A percentile compares a stretch with the other conserved stretches of the same genome.
Conservation (phyloP, 2,888 invertebrate genomes). For the Cartodere bifasciata region DNA sequence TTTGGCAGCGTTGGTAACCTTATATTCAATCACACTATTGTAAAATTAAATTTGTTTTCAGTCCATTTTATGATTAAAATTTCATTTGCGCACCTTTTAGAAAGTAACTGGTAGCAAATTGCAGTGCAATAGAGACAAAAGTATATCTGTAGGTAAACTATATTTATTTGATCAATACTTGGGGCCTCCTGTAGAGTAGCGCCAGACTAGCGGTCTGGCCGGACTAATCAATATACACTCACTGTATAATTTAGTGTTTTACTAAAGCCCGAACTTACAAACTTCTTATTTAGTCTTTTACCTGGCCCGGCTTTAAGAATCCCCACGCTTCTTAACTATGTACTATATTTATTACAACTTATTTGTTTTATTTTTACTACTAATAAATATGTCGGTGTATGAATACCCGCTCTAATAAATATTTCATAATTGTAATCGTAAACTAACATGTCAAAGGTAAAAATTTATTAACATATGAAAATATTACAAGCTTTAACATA, state of each 20-base stretch:
- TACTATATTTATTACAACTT: slow-evolving; percentile 30
- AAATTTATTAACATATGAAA: slow-evolving; percentile 23
- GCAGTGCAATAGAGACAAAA: too few species aligned
- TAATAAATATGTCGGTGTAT: slow-evolving; percentile 35
- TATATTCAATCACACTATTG: too few species aligned
- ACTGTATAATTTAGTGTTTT: slow-evolving; percentile 32
- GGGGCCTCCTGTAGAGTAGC: slow-evolving; percentile 32
- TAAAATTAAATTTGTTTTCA: too few species aligned
- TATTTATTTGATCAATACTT: slow-evolving; percentile 37
- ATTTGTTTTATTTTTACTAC: slow-evolving; percentile 34
- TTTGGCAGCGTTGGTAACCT: too few species aligned
- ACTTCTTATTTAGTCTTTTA: slow-evolving; percentile 9
- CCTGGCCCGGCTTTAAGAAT: slow-evolving; percentile 19
- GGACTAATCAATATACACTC: slow-evolving; percentile 34
- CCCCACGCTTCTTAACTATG: slow-evolving; percentile 27
- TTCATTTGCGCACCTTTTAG: too few species aligned
- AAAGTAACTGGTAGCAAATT: too few species aligned
- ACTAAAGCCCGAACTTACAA: slow-evolving; percentile 24
- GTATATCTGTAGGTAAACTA: too few species aligned
- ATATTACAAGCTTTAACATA: slow-evolving; percentile 20
- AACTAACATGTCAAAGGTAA: slow-evolving; percentile 25
- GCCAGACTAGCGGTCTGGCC: slow-evolving; percentile 33
- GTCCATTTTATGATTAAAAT: too few species aligned
- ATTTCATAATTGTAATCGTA: slow-evolving; percentile 32
- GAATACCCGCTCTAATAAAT: slow-evolving; percentile 32